A percentile compares a stretch with the other conserved stretches of the same genome.
phyloP scores from a whole-genome alignment of 2,888 invertebrate species.

The Plagodis dolabraria region DNA sequence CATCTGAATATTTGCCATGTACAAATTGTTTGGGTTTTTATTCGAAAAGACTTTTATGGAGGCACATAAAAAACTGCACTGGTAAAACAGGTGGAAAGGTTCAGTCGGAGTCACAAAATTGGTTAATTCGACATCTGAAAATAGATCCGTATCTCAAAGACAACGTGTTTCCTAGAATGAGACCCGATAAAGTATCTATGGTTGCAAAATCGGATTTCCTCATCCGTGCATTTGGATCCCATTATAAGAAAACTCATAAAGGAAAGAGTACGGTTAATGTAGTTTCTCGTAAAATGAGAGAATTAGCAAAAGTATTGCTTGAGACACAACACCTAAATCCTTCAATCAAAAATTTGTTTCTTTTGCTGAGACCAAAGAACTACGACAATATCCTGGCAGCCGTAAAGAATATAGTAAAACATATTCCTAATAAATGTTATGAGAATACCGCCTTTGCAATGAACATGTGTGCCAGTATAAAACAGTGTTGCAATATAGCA shows the following conservation, averaged over 20 bases:
- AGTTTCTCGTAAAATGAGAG: slow-evolving; percentile 31
- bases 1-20: too few species aligned
- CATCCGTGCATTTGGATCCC: slow-evolving; percentile 29
- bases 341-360: slow-evolving; percentile 4
- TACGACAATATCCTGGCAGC: slow-evolving; percentile 5
- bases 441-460: too few species aligned
- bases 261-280: slow-evolving; percentile 28
- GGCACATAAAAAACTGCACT: too few species aligned
- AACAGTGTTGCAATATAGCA: too few species aligned
- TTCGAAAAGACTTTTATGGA: too few species aligned
- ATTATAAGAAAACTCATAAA: slow-evolving; percentile 30
- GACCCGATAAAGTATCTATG: slow-evolving; percentile 24
- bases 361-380: slow-evolving; percentile 3
- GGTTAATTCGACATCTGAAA: slow-evolving; percentile 11
- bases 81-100: too few species aligned
- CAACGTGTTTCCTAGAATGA: slow-evolving; percentile 22
- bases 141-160: slow-evolving; percentile 16
- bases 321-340: slow-evolving; percentile 23
- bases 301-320: slow-evolving; percentile 29
- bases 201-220: slow-evolving; percentile 28
- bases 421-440: too few species aligned
- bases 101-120: too few species aligned
- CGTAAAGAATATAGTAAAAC: not conserved
- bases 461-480: too few species aligned
- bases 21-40: too few species aligned